phyloP scores from a whole-genome alignment of 2,797 vertebrate species.

The Nothura maculosa region DNA sequence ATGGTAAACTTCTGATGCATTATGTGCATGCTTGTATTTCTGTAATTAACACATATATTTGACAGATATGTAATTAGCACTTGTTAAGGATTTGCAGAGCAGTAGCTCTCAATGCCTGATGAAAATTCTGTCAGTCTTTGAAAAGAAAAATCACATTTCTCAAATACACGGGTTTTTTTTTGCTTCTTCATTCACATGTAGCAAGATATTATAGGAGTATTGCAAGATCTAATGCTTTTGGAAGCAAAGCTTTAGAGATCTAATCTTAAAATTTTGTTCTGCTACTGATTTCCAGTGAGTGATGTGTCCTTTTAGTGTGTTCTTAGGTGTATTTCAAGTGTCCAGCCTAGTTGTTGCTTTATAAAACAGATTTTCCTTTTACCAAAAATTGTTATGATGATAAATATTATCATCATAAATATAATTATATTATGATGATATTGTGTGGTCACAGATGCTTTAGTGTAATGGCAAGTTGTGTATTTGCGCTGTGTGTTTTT shows the following conservation, averaged over 20 bases:
- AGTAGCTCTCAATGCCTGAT: rapidly evolving
- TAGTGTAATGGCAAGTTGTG: neutral
- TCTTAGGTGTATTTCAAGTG: neutral
- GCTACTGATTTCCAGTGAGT: neutral
- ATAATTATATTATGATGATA: too few relatives aligned
- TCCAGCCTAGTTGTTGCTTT: neutral
- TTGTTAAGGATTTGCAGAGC: neutral
- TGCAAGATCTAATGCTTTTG: rapidly evolving
- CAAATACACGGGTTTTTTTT: neutral
- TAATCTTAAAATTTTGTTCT: neutral
- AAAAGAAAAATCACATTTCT: neutral
- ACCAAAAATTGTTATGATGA: neutral
- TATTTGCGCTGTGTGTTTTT: neutral
- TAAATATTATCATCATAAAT: too few relatives aligned
- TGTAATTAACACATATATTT: neutral
- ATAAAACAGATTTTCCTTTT: neutral
- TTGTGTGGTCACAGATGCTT: neutral
- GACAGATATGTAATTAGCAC: neutral
- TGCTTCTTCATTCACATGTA: neutral
- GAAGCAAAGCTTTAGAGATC: neutral
- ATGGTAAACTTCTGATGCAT: neutral
- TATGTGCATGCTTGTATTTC: neutral
- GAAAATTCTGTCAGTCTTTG: neutral
- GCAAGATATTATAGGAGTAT: neutral
- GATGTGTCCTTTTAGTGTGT: neutral